Evolutionary conservation across 2,113 vertebrate genomes (phyloP), one percentile per base, ranked within the genome.

Genomic region (Noctilio leporinus): DNA sequence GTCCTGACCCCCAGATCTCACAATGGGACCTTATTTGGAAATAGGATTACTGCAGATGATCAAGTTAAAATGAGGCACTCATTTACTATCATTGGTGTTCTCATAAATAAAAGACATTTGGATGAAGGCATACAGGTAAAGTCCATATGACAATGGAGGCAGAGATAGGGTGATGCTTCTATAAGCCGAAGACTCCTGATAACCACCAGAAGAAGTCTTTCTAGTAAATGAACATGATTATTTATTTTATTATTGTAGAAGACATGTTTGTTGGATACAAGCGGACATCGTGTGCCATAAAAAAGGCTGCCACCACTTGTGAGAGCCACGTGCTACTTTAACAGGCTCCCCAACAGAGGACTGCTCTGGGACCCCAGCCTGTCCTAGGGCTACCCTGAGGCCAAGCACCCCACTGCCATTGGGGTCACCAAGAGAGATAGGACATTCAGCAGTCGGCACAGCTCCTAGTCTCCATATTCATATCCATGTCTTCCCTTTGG

Each of bases 251-350:
- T 59, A 59, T 20, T 43, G 38, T 26, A 26, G 20, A 70, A 40
- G 10, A 15, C 22, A 40, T 43, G 20, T 11, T 43, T 5, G 11
- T 43, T 43, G 43, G 40, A 47, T 40, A 33, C 43, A 73, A 69
- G 38, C 2, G 12, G 81, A 26, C 59, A 15, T 19, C 4, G n/a
- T 7, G 7, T 8, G 43, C 15, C 7, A 10, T 11, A 2, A 28
- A 14, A 4, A 62, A 47, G 43, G 59, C 16, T 11, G 30, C 40
- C 11, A 14, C 2, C 80, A 53, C 43, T 33, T 10, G 0, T 1
- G 38, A 5, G 1, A 16, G 30, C 59, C 4, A 1, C 0, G 9
- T 38, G 1, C 15, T 10, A 26, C 26, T 17, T 28, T 4, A 22
- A 70, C 35, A 14, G 78, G 78, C 3, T 43, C 78, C 75, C 53